These are phyloP conservation scores for Odontomyia ornata DNA, from an alignment of 2,888 invertebrate genomes.

Conservation along the genomic window DNA sequence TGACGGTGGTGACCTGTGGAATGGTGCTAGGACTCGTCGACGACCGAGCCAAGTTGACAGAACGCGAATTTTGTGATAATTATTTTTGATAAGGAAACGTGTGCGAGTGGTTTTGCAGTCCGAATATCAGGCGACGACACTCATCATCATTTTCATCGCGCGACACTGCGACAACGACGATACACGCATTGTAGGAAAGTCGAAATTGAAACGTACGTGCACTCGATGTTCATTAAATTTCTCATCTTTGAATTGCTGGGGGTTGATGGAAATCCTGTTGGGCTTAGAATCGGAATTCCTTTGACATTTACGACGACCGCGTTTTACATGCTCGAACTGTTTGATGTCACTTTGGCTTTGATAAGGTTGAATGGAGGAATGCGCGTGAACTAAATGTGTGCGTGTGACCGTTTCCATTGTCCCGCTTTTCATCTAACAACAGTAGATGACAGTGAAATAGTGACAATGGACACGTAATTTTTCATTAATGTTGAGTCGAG, in stretches of 20 bases:
- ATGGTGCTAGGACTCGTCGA: background rate
- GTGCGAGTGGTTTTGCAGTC: background rate
- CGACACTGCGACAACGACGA: background rate
- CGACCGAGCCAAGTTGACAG: slow-evolving; percentile 9
- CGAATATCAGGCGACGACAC: too few relatives aligned
- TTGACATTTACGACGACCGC: background rate
- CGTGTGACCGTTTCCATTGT: slow-evolving; percentile 22
- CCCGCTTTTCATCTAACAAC: slow-evolving; percentile 3
- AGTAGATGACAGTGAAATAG: slow-evolving; percentile 14
- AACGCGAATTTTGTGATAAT: slow-evolving; percentile 5
- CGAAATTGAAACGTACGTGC: slow-evolving; percentile 16
- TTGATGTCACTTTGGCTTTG: slow-evolving; percentile 16
- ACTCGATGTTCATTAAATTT: background rate
- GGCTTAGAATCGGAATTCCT: background rate
- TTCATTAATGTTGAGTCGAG: too few relatives aligned
- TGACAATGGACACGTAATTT: background rate
- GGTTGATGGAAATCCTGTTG: too few relatives aligned
- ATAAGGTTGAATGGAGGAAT: slow-evolving; percentile 29
- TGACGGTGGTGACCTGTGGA: background rate
- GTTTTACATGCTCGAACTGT: background rate
- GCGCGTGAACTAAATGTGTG: slow-evolving; percentile 4
- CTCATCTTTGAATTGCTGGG: too few relatives aligned
- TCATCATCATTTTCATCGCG: too few relatives aligned
- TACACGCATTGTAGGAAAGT: background rate
- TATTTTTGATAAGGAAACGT: background rate